Base-by-base conservation (phyloP, 2,888 invertebrate genomes). In the Resseliella maxima region DNA sequence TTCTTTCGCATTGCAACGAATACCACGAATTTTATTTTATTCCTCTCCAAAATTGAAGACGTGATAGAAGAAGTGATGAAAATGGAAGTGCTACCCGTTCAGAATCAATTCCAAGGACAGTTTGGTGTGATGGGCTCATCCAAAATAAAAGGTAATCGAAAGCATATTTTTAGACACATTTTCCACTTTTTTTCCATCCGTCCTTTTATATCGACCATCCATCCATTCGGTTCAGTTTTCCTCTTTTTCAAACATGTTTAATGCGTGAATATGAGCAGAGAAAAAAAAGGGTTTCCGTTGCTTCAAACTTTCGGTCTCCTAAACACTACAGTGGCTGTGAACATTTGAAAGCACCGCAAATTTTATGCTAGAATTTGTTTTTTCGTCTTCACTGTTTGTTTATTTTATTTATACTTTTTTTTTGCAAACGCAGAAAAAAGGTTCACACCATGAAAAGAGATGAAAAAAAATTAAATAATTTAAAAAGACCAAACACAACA, bases 21-120 rank as follows among this genome's bases (percentile, higher is more conserved):
- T 3, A 72, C 31, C 31, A 72, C 6, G 6, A 35, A 72, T n/a
- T 3, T 10, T 10, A 72, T 31, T 5, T 2, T 72, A 72, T 85
- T 85, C 35, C 83, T 86, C 85, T 45, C 24, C 89, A 89, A 89
- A 88, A 89, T 90, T 89, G 90, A 90, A 89, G 89, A 89, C 88
- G 89, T 90, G 87, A 89, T 89, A 87, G 89, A 89, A 88, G 89
- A 90, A 88, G 87, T 90, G 88, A 91, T 91, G 91, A 94, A 93
- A 91, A 95, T 95, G 95, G 95, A 95, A 93, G 94, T 95, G 92
- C 93, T 95, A 91, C 94, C 95, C 91, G 94, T 95, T 91, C 94
- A 94, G 91, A 95, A 93, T 92, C 94, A 94, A 92, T 94, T 94
- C 92, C 94, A 93, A 91, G 94, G 95, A 91, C 94, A 94, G 92